Base-by-base conservation (phyloP, 2,113 vertebrate genomes). In the Sialia sialis region DNA sequence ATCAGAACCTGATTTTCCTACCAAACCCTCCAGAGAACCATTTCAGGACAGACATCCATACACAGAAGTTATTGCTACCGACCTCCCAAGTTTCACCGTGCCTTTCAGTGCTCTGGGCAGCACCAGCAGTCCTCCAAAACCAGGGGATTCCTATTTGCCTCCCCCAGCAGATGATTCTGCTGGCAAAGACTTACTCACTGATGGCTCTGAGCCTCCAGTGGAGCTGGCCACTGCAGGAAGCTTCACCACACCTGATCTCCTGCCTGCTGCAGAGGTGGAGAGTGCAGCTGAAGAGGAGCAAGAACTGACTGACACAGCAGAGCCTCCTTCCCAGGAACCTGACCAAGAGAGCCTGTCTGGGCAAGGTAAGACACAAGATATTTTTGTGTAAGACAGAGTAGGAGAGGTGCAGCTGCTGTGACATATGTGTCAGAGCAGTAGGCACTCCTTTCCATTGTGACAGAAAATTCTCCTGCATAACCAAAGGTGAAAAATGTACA, bases 131-230 rank as follows among this genome's bases (percentile, higher is more conserved):
- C 80, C 84, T 95, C 67, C 89, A 85, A 60, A 92, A 75, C 0
- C 81, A 73, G 89, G 83, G 18, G 88, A 78, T 49, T 85, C 78
- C 66, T 89, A 73, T 49, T 84, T 95, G 87, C 93, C 75, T 92
- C 78, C 91, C 76, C 21, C 94, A 63, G 93, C 89, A 82, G 96
- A 94, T 22, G 93, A 67, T 46, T 95, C 90, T 86, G 86, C 81
- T 52, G 87, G 75, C 94, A 92, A 59, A 58, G 94, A 95, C 63
- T 76, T 74, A 4, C 70, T 60, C 68, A 79, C 92, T 0, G n/a
- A 20, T 6, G 87, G 19, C 52, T 84, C 49, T 8, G 81, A 39
- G 75, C 9, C 89, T 74, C 48, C 80, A 27, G 26, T 2, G 10
- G 91, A 92, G 58, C 89, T 48, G 52, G 41, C 9, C 34, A 52